These are phyloP conservation scores for Alethe castanea DNA, from an alignment of 2,113 vertebrate genomes.

Conservation along the genomic window DNA sequence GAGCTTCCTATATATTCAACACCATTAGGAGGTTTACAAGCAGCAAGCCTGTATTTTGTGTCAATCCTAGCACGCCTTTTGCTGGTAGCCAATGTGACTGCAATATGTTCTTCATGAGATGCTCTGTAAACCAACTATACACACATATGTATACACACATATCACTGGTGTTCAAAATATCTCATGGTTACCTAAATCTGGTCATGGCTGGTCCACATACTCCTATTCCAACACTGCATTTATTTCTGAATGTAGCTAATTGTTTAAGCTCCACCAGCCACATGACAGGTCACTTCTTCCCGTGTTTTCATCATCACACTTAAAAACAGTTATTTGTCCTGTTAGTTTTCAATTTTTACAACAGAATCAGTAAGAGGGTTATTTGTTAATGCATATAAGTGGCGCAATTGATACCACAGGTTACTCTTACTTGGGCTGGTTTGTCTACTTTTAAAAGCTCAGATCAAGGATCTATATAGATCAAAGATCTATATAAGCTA, in stretches of 20 bases:
- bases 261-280: neutral
- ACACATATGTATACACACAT: neutral
- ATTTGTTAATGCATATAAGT: neutral
- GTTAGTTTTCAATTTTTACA: neutral
- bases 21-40: neutral
- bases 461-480: neutral
- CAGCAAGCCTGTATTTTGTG: neutral
- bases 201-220: neutral
- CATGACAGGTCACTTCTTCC: neutral
- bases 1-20: neutral
- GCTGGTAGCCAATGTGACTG: neutral
- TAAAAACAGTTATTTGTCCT: neutral
- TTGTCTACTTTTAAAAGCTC: neutral
- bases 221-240: neutral
- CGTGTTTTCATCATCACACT: neutral
- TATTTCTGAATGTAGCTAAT: neutral
- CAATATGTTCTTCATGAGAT: neutral
- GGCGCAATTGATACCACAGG: accelerated
- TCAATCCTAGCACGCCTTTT: neutral
- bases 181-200: neutral
- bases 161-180: neutral
- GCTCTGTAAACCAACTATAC: neutral
- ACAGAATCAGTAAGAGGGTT: neutral
- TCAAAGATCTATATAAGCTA: neutral
- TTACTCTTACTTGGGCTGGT: neutral